These are phyloP conservation scores for Ormyrus labotus DNA, from an alignment of 2,888 invertebrate species.

Conservation along the genomic window DNA sequence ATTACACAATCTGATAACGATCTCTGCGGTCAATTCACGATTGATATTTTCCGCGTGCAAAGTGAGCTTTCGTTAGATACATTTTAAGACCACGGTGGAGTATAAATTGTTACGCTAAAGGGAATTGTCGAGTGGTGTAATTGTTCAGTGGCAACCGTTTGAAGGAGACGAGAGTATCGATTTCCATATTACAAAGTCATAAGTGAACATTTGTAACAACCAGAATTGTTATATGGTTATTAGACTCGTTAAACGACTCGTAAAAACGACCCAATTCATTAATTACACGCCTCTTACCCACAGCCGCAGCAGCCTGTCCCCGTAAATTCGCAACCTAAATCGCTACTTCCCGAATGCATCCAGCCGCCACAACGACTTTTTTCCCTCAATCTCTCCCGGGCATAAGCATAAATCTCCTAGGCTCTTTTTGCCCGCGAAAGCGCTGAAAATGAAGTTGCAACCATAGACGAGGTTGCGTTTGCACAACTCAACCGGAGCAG, in stretches of 20 bases:
- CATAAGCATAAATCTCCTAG: neutral
- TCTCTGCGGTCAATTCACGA: neutral
- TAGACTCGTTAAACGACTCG: no score
- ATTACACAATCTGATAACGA: neutral
- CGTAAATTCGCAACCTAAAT: neutral
- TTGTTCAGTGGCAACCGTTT: no score
- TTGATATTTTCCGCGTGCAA: neutral
- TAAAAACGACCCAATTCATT: no score
- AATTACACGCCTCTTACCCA: neutral
- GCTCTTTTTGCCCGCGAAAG: slow-evolving; percentile 19
- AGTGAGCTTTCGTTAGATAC: neutral
- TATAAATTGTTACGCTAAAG: no score
- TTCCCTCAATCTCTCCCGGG: slow-evolving; percentile 1
- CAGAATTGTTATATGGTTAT: no score
- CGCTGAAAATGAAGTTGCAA: neutral
- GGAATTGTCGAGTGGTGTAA: no score
- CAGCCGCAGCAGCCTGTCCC: neutral
- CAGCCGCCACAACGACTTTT: neutral
- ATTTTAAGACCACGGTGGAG: no score
- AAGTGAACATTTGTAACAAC: no score
- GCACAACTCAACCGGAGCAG: no score
- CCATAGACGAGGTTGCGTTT: no score
- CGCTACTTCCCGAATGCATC: neutral
- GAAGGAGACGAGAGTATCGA: no score
- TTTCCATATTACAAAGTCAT: no score